Base-by-base conservation (phyloP, 2,888 invertebrate genomes). In the Ceramica pisi region DNA sequence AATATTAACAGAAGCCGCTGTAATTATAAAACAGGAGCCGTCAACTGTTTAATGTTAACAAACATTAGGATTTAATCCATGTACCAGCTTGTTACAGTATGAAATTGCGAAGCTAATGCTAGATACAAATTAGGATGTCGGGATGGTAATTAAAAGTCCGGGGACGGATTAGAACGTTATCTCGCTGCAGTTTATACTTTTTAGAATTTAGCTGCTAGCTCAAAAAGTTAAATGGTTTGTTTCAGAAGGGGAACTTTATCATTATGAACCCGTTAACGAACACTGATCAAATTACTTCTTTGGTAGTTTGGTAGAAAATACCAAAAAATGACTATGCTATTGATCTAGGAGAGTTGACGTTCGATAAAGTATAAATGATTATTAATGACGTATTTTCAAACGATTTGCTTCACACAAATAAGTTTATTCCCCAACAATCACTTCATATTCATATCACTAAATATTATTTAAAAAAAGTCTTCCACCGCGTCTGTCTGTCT, bases 11-110 rank as follows among this genome's bases (percentile, higher is more conserved):
- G 71, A 79, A 67, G 80, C 71, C 69, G 44, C 59, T 70, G 69
- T 83, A 82, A 84, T 84, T 84, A 82, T 67, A 79, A 75, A 80
- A 73, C 68, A 72, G 62, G 71, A 67, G 67, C 74, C 71, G 82
- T 69, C 80, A 79, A 76, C 72, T 62, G 80, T 75, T 83, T 70
- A 73, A 76, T 80, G 64, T 65, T 82, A 72, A 79, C 74, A 76
- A 76, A 67, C 66, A 71, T 81, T 73, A 79, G 72, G 75, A 66
- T 84, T 69, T 80, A 82, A 82, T 74, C 67, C 68, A 46, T 26
- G 69, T 62, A 57, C 63, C 63, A 51, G 61, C 51, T 70, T 72
- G 78, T 66, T 71, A 57, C 59, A 66, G 31, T 73, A 70, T 64
- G 59, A 78, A 82, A 85, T 76, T 59, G 64, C 66, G 62, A 65